phyloP scores from a whole-genome alignment of 2,888 invertebrate genomes.

The Sinotaia quadrata region DNA sequence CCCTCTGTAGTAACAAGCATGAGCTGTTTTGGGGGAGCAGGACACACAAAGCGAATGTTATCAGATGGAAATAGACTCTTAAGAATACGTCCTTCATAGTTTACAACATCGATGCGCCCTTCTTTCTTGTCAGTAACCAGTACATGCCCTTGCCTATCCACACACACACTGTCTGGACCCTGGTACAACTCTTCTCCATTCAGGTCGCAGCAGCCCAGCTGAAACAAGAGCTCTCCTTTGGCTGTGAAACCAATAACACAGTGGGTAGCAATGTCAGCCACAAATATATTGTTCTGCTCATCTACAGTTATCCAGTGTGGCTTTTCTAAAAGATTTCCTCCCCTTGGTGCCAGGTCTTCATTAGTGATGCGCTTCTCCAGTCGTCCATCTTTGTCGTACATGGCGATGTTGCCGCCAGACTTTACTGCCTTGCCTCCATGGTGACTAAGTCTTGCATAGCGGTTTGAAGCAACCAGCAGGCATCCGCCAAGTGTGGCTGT shows the following conservation, averaged over 20 bases:
- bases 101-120: constrained; percentile 55
- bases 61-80: constrained; percentile 56
- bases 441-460: constrained; percentile 53
- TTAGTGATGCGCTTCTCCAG: constrained; percentile 56
- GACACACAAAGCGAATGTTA: constrained; percentile 54
- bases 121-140: constrained; percentile 61
- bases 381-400: constrained; percentile 52
- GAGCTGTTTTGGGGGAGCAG: constrained; percentile 54
- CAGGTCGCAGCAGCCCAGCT: constrained; percentile 58
- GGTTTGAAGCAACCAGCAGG: constrained; percentile 56
- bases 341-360: constrained; percentile 52
- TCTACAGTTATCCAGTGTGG: constrained; percentile 55
- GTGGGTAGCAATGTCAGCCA: constrained; percentile 58
- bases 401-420: constrained; percentile 59
- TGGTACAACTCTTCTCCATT: constrained; percentile 56
- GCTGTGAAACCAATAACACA: constrained; percentile 53
- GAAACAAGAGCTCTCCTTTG: constrained; percentile 55
- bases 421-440: constrained; percentile 55
- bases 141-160: constrained; percentile 52
- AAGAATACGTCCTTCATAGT: constrained; percentile 53
- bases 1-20: constrained; percentile 57
- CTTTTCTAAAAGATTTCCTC: constrained; percentile 55
- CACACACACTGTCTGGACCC: constrained; percentile 59
- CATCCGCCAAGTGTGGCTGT: constrained; percentile 53
- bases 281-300: constrained; percentile 49